Evolutionary conservation across 30 jellyfish, hydroid and myxozoan species (phyloP), one percentile per base, ranked within the genome.

Genomic region (Pseudorhiza aurosa): DNA sequence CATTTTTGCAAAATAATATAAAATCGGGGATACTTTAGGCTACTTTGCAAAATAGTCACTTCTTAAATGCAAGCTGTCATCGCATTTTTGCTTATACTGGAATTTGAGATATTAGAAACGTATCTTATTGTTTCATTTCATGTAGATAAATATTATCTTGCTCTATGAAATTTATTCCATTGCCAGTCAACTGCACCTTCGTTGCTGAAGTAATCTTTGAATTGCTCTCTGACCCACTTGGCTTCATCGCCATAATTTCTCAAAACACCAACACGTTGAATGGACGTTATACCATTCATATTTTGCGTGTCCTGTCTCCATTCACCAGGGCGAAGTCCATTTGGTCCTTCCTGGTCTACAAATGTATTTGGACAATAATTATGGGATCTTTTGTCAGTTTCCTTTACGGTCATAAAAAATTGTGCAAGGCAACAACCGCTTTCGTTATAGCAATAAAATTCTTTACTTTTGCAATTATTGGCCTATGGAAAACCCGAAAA

Each of bases 101-200:
- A 32, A 58, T 58, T 58, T 39, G 18, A 39, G 15, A 39, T 65
- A 19, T 8, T 37, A 46, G n/a, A n/a, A n/a, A n/a, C n/a, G n/a
- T n/a, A n/a, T n/a, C n/a, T n/a, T n/a, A 19, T 21, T 9, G 10
- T 67, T 9, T 63, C 27, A 19, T 14, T n/a, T n/a, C n/a, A n/a
- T n/a, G n/a, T n/a, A n/a, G n/a, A n/a, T n/a, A n/a, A n/a, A n/a
- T n/a, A 65, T 39, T 33, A n/a, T n/a, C n/a, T 55, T 68, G 88
- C 55, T 37, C 45, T 8, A 21, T 35, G 87, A 68, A 82, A 62
- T 32, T 39, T 71, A 39, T 84, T 77, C 74, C 76, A 39, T 44
- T 84, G 95, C 89, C 95, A 84, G 39, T 44, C 57, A 19, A 56
- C 95, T 21, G 89, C 89, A 9, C 95, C 95, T 72, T 74, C 85